Conservation (phyloP, 2,113 vertebrate genomes). For the Apistogramma diplotaenia region DNA sequence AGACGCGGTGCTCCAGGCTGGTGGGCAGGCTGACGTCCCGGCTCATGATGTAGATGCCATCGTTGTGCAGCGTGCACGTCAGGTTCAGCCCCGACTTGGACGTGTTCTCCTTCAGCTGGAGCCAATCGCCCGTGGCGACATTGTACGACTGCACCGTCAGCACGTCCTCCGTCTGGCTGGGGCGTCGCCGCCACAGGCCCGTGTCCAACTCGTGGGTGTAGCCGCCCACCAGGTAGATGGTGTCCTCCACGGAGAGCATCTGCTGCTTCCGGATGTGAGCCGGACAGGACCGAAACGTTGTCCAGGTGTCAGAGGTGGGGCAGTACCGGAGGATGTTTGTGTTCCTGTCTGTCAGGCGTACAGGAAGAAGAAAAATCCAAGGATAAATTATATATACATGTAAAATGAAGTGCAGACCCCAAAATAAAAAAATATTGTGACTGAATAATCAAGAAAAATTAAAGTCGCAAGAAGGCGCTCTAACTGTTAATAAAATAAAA, state of each 20-base stretch:
- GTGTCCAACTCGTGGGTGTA: conserved; percentile 85
- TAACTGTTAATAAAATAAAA: not conserved
- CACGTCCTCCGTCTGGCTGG: conserved; percentile 85
- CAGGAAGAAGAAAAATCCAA: not conserved
- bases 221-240: conserved; percentile 92
- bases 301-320: conserved; percentile 86
- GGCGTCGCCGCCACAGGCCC: conserved; percentile 72
- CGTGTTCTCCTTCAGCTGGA: conserved; percentile 87
- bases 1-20: conserved; percentile 87
- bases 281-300: conserved; percentile 81
- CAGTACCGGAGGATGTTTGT: conserved; percentile 90
- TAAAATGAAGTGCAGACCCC: not conserved
- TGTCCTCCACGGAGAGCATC: conserved; percentile 96
- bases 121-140: conserved; percentile 84
- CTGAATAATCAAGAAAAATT: not conserved
- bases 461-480: not conserved
- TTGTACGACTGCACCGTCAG: conserved; percentile 92
- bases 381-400: not conserved
- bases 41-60: conserved; percentile 94
- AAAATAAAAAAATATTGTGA: not conserved
- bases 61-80: conserved; percentile 92
- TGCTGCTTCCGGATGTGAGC: conserved; percentile 95
- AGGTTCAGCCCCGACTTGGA: conserved; percentile 94
- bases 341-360: conserved; percentile 83
- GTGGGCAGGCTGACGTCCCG: conserved; percentile 86